These are phyloP conservation scores for Ictidomys tridecemlineatus DNA, from an alignment of 2,113 vertebrate genomes.

Conservation along the genomic window DNA sequence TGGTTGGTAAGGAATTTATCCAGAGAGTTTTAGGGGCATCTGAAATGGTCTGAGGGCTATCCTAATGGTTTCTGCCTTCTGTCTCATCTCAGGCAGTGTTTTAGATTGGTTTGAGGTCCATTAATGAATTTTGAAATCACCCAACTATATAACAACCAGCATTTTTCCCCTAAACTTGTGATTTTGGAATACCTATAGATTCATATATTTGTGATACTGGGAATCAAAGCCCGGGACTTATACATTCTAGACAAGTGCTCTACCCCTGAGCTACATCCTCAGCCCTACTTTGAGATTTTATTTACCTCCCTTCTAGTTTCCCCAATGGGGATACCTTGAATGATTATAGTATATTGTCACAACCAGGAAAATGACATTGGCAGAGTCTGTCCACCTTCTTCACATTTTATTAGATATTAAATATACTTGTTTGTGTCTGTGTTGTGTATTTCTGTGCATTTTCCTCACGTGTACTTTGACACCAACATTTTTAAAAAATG, in stretches of 20 bases:
- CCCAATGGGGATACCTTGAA: neutral
- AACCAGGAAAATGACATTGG: neutral
- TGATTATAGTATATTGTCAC: neutral
- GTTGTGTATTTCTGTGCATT: neutral
- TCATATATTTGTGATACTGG: neutral
- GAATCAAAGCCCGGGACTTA: neutral
- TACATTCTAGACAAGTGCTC: neutral
- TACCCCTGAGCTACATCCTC: neutral
- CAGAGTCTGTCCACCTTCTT: neutral
- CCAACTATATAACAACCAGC: neutral
- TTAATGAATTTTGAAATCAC: neutral
- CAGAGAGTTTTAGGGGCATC: neutral
- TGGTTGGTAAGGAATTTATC: neutral
- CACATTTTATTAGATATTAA: neutral
- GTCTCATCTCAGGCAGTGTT: neutral
- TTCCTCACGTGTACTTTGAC: neutral
- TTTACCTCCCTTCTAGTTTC: neutral
- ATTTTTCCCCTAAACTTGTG: constrained; percentile 6
- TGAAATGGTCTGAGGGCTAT: neutral
- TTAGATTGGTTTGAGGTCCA: neutral
- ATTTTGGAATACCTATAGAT: neutral
- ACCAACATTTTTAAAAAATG: neutral
- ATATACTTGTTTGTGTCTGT: neutral
- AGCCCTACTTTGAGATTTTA: neutral
- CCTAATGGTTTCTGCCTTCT: neutral